These are phyloP conservation scores for Erebia ligea DNA, from an alignment of 2,888 invertebrate genomes.

Conservation along the genomic window DNA sequence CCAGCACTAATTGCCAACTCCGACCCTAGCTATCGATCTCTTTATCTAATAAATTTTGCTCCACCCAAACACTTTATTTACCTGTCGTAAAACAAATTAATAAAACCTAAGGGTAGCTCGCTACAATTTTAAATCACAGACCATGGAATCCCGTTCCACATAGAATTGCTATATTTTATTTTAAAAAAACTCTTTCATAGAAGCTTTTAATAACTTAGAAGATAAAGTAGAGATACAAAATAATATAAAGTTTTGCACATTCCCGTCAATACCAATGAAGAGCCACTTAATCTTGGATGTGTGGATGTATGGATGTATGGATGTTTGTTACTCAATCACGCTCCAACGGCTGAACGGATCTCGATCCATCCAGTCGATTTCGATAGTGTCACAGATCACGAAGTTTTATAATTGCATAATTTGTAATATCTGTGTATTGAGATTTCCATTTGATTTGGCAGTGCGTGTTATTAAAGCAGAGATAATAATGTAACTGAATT, in stretches of 20 bases:
- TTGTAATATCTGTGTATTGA: not conserved
- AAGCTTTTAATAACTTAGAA: too few species aligned
- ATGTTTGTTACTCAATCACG: too few species aligned
- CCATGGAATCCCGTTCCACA: too few species aligned
- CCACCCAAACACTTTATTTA: constrained; percentile 6
- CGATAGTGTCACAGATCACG: not conserved
- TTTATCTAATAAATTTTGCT: constrained; percentile 2
- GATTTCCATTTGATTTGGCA: not conserved
- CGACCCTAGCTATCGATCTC: constrained; percentile 14
- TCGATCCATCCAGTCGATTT: not conserved
- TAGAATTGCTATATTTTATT: too few species aligned
- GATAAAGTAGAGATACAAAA: too few species aligned
- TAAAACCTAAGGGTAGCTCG: not conserved
- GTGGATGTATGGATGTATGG: too few species aligned
- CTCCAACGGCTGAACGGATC: too few species aligned
- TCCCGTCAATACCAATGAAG: not conserved
- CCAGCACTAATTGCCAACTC: constrained; percentile 1
- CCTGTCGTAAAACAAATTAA: constrained; percentile 6
- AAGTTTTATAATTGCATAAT: not conserved
- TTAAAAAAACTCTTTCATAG: too few species aligned
- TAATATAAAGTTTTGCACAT: not conserved
- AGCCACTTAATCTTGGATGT: constrained; percentile 1
- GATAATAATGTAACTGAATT: not conserved
- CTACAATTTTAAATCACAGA: not conserved
- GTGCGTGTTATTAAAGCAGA: not conserved